Evolutionary conservation across 2,888 invertebrate species (phyloP).

Genomic region (Leucoptera coffeella): DNA sequence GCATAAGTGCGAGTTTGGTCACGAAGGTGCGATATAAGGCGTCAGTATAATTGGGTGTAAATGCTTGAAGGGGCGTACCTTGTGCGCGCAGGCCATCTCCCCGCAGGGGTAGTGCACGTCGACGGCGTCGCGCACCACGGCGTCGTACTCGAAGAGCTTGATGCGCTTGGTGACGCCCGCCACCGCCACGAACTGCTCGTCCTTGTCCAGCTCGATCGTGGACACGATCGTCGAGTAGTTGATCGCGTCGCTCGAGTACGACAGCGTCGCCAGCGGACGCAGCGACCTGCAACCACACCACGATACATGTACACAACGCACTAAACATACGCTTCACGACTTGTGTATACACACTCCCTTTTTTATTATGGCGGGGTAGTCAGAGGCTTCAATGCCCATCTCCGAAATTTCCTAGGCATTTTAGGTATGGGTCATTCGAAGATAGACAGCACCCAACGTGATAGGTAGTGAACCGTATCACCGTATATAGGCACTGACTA

Average conservation of each 20-base stretch:
- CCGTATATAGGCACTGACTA: too few species aligned
- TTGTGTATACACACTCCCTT: slow-evolving; percentile 80
- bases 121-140: slow-evolving; percentile 77
- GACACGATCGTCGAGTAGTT: slow-evolving; percentile 82
- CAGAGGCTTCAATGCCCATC: too few species aligned
- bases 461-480: too few species aligned
- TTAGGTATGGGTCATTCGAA: too few species aligned
- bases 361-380: too few species aligned
- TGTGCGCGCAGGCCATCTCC: slow-evolving; percentile 88
- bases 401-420: too few species aligned
- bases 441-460: too few species aligned
- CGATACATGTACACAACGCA: slow-evolving; percentile 90
- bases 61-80: slow-evolving; percentile 87
- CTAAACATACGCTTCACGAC: too few species aligned
- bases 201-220: slow-evolving; percentile 94
- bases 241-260: slow-evolving; percentile 85
- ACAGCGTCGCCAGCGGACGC: slow-evolving; percentile 77
- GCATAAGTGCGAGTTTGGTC: too few species aligned
- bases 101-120: slow-evolving; percentile 89
- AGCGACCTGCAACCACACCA: slow-evolving; percentile 83
- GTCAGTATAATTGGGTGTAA: too few species aligned
- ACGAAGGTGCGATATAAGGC: too few species aligned
- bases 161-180: slow-evolving; percentile 93
- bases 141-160: slow-evolving; percentile 83
- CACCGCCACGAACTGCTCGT: slow-evolving; percentile 92